These are phyloP conservation scores for Mesitornis unicolor DNA, from an alignment of 2,113 vertebrate species.

Conservation along the genomic window DNA sequence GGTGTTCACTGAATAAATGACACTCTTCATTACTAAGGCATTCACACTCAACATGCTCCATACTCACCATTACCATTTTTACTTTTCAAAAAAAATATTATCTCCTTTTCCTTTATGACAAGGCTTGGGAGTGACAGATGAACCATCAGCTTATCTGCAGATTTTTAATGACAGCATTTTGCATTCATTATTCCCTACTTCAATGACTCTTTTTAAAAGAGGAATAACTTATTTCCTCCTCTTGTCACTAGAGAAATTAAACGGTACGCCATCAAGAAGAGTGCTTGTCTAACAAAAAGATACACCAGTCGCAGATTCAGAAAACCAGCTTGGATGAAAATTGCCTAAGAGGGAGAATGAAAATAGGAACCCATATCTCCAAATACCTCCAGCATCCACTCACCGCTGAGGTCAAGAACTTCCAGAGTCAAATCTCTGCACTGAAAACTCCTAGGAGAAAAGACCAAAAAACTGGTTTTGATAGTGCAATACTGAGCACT, in stretches of 20 bases:
- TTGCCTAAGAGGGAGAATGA: background rate
- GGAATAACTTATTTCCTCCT: conserved; percentile 58
- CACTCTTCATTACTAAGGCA: background rate
- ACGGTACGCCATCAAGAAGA: conserved; percentile 29
- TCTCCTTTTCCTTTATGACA: conserved; percentile 10
- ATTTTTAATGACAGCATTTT: conserved; percentile 58
- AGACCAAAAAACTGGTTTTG: background rate
- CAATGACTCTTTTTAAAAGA: conserved; percentile 35
- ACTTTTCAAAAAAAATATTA: background rate
- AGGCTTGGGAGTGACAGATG: conserved; percentile 39
- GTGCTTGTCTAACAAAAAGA: conserved; percentile 19
- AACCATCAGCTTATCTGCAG: conserved; percentile 63
- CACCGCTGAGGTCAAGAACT: background rate
- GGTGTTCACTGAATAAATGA: background rate
- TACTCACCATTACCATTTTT: background rate
- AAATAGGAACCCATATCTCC: background rate
- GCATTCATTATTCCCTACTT: conserved; percentile 70
- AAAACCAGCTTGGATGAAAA: background rate
- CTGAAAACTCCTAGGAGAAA: background rate
- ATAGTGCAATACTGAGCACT: background rate
- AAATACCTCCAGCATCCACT: background rate
- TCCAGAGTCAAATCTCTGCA: background rate
- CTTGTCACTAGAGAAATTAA: conserved; percentile 60
- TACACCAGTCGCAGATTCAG: background rate
- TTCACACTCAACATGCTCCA: background rate